phyloP scores from a whole-genome alignment of 2,888 invertebrate species.

The Eurytoma adleriae region DNA sequence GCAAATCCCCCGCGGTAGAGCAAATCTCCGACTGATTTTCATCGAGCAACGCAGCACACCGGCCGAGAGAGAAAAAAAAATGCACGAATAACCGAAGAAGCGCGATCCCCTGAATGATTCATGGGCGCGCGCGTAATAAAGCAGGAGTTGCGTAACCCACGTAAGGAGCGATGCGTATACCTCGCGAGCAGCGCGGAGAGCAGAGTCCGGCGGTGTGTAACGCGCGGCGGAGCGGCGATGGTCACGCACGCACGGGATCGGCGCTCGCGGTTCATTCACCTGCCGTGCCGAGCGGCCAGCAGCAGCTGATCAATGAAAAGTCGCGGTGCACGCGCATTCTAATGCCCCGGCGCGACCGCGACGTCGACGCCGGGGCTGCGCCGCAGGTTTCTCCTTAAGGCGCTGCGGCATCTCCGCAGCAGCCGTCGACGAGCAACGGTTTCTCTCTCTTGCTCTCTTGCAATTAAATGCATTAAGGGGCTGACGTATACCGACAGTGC shows the following conservation, averaged over 20 bases:
- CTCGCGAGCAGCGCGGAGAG: not conserved
- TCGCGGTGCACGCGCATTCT: slow-evolving; percentile 16
- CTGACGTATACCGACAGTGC: too few relatives aligned
- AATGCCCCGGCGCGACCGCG: slow-evolving; percentile 5
- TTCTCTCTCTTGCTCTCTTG: too few relatives aligned
- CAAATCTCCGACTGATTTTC: too few relatives aligned
- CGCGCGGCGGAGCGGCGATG: not conserved
- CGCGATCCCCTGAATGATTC: slow-evolving; percentile 31
- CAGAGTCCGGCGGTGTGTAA: not conserved
- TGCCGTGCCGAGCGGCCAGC: not conserved
- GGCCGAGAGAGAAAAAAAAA: not conserved
- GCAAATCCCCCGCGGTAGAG: too few relatives aligned
- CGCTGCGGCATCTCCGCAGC: not conserved
- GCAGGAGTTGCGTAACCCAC: slow-evolving; percentile 40
- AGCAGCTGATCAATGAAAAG: slow-evolving; percentile 40
- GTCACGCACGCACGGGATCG: slow-evolving; percentile 39
- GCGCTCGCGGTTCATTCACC: slow-evolving; percentile 44
- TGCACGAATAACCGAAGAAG: not conserved
- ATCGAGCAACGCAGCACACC: too few relatives aligned
- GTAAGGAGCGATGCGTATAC: slow-evolving; percentile 5
- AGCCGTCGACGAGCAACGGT: too few relatives aligned
- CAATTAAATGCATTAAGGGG: too few relatives aligned
- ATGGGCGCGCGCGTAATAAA: slow-evolving; percentile 40
- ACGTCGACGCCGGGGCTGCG: not conserved
- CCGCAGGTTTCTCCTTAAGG: slow-evolving; percentile 32